Percentiles rank a stretch among this genome's conserved stretches.
Conservation (phyloP, 1,140 invertebrate genomes). For the Diorhabda carinulata region DNA sequence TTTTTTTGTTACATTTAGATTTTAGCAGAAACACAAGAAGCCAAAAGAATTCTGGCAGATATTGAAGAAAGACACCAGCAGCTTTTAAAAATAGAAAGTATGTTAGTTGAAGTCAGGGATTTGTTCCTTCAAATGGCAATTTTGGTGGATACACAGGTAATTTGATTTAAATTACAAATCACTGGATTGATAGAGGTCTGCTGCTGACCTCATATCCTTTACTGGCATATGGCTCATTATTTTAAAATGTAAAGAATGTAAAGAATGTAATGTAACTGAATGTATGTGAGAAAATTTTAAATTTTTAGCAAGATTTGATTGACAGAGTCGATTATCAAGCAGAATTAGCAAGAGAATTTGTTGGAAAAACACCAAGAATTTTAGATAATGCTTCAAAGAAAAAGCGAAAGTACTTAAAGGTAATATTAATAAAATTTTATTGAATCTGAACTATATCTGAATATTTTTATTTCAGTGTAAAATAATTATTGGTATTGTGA, state of each 20-base stretch:
- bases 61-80: slow-evolving; percentile 79
- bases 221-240: too few relatives aligned
- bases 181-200: neutral
- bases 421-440: slow-evolving; percentile 6
- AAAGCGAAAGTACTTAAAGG: slow-evolving; percentile 34
- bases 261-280: too few relatives aligned
- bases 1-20: slow-evolving; percentile 54
- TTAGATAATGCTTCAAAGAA: slow-evolving; percentile 60
- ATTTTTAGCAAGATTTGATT: slow-evolving; percentile 63
- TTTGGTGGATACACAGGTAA: slow-evolving; percentile 68
- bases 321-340: slow-evolving; percentile 71
- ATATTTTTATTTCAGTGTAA: slow-evolving; percentile 27
- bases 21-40: slow-evolving; percentile 74
- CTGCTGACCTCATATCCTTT: too few relatives aligned
- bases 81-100: slow-evolving; percentile 77
- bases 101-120: slow-evolving; percentile 74
- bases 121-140: slow-evolving; percentile 79
- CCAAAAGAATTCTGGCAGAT: slow-evolving; percentile 75
- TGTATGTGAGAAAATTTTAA: too few relatives aligned
- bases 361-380: slow-evolving; percentile 63
- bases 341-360: slow-evolving; percentile 59
- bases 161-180: slow-evolving; percentile 14
- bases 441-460: neutral
- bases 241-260: too few relatives aligned
- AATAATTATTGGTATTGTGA: slow-evolving; percentile 21